Base-by-base conservation (phyloP, 1,140 invertebrate genomes). In the Cyrtorhinus lividipennis region DNA sequence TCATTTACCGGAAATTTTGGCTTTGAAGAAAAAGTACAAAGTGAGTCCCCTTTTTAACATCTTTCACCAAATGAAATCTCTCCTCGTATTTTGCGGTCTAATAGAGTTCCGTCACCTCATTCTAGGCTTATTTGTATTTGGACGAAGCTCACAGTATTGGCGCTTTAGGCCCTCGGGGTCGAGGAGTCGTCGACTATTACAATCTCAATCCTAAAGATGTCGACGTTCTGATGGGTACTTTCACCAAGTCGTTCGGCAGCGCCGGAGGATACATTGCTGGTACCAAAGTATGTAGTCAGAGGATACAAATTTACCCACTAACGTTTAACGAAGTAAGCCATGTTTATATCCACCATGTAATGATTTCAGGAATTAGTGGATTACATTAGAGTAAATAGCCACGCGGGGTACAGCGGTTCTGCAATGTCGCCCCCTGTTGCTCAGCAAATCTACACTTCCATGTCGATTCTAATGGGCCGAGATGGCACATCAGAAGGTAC, bases 91-190 rank as follows among this genome's bases (percentile, higher is more conserved):
- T 8, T 38, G 30, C 5, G 15, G 5, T 38, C 15, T 15, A 38
- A 8, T 8, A 38, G 15, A 38, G 30, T 38, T 38, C n/a, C n/a
- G 20, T 10, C 20, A 13, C 48, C 64, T 2, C 59, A 64, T 70
- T 68, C 13, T 66, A 81, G 77, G 89, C 89, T 2, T 96, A 95
- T 73, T 71, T 97, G 26, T 97, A 95, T 75, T 73, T 97, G 65
- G 93, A 96, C 72, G 93, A 97, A 75, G 96, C 96, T 5, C 96
- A 99, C 75, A 95, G 92, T 70, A 87, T 95, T 61, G 95, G 95
- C 44, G 94, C 95, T 0, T 80, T 96, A 75, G 95, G 95, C 13
- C 79, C 82, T 24, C 76, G 79, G 69, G 96, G 96, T 1, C 78
- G 89, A 67, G 97, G 97, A 30, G 84, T 97, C 25, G 81, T 88